A percentile compares a stretch with the other conserved stretches of the same genome.
Evolutionary conservation across 2,888 invertebrate species (phyloP).

Genomic region (Eupithecia insigniata): DNA sequence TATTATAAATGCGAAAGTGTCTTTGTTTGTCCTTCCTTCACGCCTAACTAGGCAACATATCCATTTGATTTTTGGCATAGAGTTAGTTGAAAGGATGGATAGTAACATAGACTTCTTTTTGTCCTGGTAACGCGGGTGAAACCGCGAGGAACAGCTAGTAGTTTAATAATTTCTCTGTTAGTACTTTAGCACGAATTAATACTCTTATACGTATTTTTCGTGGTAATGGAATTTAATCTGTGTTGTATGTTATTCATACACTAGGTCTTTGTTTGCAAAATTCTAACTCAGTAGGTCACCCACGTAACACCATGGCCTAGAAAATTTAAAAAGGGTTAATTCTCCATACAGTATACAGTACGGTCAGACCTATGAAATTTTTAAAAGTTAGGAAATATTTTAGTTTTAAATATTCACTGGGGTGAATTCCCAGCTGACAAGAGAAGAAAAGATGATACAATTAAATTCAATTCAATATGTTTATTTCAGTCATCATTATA

Average conservation of each 20-base stretch:
- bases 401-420: neutral
- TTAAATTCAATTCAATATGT: too few relatives aligned
- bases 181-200: neutral
- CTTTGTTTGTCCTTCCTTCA: too few relatives aligned
- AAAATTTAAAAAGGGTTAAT: slow-evolving; percentile 7
- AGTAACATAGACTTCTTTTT: too few relatives aligned
- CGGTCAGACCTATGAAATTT: neutral
- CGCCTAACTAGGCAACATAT: too few relatives aligned
- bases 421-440: neutral
- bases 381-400: neutral
- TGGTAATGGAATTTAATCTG: neutral
- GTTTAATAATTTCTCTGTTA: too few relatives aligned
- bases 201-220: neutral
- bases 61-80: too few relatives aligned
- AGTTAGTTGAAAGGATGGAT: too few relatives aligned
- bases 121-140: too few relatives aligned
- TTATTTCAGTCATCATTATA: too few relatives aligned
- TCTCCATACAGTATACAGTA: neutral
- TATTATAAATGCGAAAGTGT: too few relatives aligned
- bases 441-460: neutral
- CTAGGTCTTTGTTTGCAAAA: slow-evolving; percentile 7
- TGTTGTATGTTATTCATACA: slow-evolving; percentile 4
- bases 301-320: neutral
- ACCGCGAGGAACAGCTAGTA: too few relatives aligned
- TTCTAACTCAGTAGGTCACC: neutral